A percentile compares a stretch with the other conserved stretches of the same genome.
Conservation (phyloP, 2,113 vertebrate species). For the Lycocorax pyrrhopterus region DNA sequence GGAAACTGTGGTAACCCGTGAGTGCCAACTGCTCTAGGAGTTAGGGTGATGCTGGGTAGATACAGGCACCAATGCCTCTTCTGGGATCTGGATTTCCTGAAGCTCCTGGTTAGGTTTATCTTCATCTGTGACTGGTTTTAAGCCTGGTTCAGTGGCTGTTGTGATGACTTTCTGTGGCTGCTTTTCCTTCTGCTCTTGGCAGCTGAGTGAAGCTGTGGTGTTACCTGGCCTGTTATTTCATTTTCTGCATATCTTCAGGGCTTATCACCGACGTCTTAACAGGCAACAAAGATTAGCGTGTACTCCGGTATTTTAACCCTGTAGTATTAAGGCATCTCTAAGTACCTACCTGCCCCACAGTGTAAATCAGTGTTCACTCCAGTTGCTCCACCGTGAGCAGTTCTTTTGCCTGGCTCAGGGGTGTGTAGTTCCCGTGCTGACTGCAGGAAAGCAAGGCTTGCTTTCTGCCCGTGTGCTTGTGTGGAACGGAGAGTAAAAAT, state of each 20-base stretch:
- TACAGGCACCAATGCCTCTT: neutral
- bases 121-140: neutral
- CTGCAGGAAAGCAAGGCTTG: neutral
- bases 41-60: neutral
- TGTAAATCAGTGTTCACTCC: neutral
- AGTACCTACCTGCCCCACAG: neutral
- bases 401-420: neutral
- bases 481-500: neutral
- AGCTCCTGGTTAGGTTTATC: neutral
- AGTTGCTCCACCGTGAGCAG: neutral
- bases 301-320: neutral
- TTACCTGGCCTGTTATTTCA: neutral
- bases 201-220: neutral
- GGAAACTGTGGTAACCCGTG: neutral
- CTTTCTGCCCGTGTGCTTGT: rapidly evolving
- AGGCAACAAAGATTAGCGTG: neutral
- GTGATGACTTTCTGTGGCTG: neutral
- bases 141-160: neutral
- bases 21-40: neutral
- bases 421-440: neutral
- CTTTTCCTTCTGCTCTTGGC: neutral
- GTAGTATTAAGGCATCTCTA: neutral
- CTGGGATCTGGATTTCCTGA: neutral
- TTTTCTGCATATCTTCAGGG: neutral
- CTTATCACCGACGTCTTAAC: neutral